A percentile compares a stretch with the other conserved stretches of the same genome.
phyloP scores from a whole-genome alignment of 2,113 vertebrate genomes.

The Smithornis capensis region DNA sequence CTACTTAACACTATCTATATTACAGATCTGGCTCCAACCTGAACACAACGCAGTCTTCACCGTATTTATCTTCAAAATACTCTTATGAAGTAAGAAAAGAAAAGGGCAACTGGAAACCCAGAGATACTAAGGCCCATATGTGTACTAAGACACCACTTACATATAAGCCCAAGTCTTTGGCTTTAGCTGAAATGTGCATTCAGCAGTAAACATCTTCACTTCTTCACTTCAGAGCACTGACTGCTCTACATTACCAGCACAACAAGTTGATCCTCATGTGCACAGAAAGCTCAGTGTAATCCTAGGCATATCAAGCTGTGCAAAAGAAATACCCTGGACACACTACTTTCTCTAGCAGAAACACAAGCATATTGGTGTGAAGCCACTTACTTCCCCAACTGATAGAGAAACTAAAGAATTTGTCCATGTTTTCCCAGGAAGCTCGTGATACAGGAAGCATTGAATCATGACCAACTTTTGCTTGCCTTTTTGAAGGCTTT shows the following conservation, averaged over 20 bases:
- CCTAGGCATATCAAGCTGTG: background rate
- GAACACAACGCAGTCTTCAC: background rate
- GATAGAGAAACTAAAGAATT: background rate
- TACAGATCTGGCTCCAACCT: background rate
- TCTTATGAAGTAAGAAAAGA: background rate
- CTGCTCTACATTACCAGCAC: background rate
- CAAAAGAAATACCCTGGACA: background rate
- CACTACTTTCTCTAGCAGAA: background rate
- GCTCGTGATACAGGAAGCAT: background rate
- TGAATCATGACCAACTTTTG: background rate
- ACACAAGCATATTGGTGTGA: background rate
- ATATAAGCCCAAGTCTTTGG: background rate
- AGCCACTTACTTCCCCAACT: background rate
- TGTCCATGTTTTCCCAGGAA: background rate
- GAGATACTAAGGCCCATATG: fast-evolving
- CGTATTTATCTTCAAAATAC: fast-evolving
- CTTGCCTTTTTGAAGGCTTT: background rate
- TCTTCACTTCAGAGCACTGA: background rate
- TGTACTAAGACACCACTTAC: background rate
- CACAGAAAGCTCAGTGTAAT: background rate
- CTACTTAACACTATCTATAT: background rate
- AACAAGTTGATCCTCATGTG: background rate
- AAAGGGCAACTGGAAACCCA: background rate
- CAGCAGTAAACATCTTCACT: background rate
- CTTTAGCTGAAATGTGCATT: background rate